Evolutionary conservation across 2,888 invertebrate genomes (phyloP), one percentile per base, ranked within the genome.

Genomic region (Scrobipalpa costella): DNA sequence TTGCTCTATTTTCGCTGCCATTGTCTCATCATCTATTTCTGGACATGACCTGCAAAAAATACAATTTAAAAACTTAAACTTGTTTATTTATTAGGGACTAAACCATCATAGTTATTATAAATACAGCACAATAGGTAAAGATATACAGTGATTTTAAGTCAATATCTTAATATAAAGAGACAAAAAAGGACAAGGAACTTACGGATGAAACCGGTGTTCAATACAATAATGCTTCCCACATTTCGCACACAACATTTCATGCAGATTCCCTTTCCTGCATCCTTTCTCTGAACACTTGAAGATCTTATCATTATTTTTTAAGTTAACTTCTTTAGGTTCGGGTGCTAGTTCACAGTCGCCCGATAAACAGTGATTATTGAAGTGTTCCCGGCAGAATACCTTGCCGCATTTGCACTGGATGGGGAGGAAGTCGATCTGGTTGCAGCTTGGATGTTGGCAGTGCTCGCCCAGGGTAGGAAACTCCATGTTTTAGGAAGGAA

Each of bases 341-440:
- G 88, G 88, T 57, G 88, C 85, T 68, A 88, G 70, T 58, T 83
- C 81, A 61, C 92, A 92, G 19, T 79, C 74, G 65, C 95, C 95
- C 2, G 88, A 83, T 63, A 93, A 91, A 34, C 92, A 88, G 67
- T 93, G 92, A 0, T 85, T 78, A 44, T 90, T 88, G 74, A 94
- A 94, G 84, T 96, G 96, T 44, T 93, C 92, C 59, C 94, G 93
- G 77, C 96, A 96, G 78, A 94, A 96, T 17, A 92, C 83, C 64
- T 88, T 85, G 0, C 88, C 87, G 77, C 96, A 96, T 72, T 91
- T 85, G 75, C 96, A 96, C 62, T 90, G 86, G 6, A 95, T 84
- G 0, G 96, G 95, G 57, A 96, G 86, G 80, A 96, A 96, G 81
- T 96, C 95, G 34, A 94, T 89, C 75, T 93, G 94, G 69, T 94